A percentile compares a stretch with the other conserved stretches of the same genome.
Conservation (phyloP, 2,113 vertebrate genomes). For the Eptatretus burgeri region DNA sequence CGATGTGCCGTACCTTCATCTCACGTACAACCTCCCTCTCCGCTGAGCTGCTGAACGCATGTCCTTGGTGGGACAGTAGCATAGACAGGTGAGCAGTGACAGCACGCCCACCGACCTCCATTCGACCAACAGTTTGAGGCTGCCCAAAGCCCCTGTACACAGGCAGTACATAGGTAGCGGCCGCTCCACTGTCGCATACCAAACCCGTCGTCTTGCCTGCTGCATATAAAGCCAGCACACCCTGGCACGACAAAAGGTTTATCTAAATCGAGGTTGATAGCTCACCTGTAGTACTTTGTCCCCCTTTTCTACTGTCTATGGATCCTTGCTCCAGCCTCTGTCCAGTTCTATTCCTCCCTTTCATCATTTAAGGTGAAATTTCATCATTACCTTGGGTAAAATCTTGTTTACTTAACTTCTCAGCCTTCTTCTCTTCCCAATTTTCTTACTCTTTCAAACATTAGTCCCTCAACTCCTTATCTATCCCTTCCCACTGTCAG, state of each 20-base stretch:
- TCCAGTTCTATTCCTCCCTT: too few species aligned
- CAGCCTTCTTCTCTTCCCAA: too few species aligned
- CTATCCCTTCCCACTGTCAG: too few species aligned
- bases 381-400: too few species aligned
- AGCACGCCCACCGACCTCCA: conserved; percentile 15
- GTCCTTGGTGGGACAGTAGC: conserved; percentile 14
- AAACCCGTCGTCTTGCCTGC: conserved; percentile 15
- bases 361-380: too few species aligned
- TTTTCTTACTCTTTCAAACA: too few species aligned
- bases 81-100: conserved; percentile 15
- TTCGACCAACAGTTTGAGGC: conserved; percentile 14
- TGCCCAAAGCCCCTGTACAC: conserved; percentile 14
- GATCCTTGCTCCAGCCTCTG: too few species aligned
- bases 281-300: too few species aligned
- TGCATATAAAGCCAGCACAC: conserved; percentile 13
- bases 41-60: conserved; percentile 13
- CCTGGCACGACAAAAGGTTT: conserved; percentile 11
- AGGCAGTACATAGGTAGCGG: conserved; percentile 13
- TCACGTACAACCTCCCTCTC: conserved; percentile 12
- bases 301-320: too few species aligned
- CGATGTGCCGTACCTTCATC: conserved; percentile 11
- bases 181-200: conserved; percentile 16
- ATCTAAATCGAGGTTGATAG: too few species aligned
- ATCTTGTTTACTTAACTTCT: too few species aligned
- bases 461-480: too few species aligned